Conservation (phyloP, 2,113 vertebrate genomes). For the Scopus umbretta region DNA sequence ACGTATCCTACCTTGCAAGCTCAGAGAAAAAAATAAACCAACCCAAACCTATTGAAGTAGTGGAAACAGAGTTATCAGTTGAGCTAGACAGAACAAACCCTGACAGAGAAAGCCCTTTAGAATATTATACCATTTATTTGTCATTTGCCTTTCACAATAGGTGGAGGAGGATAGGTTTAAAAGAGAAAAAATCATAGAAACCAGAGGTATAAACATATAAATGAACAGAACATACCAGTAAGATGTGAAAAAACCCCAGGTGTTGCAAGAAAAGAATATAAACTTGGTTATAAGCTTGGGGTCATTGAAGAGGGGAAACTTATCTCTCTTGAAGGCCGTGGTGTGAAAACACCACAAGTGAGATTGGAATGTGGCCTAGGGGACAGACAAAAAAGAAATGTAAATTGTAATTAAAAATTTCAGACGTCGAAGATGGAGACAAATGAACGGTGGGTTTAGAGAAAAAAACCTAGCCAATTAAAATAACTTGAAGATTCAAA, state of each 20-base stretch:
- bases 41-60: neutral
- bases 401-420: neutral
- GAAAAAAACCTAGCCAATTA: constrained; percentile 16
- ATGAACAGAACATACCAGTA: neutral
- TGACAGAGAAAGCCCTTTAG: neutral
- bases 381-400: neutral
- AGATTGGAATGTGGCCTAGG: neutral
- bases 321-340: neutral
- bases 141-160: neutral
- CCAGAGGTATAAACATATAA: neutral
- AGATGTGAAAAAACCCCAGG: neutral
- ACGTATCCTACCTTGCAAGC: neutral
- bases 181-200: neutral
- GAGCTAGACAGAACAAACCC: neutral
- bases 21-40: neutral
- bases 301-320: neutral
- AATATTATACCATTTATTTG: neutral
- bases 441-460: neutral
- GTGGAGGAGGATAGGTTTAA: neutral
- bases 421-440: neutral
- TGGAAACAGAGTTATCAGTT: neutral
- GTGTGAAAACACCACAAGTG: neutral
- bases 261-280: neutral
- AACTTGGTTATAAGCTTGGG: neutral
- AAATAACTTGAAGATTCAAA: constrained; percentile 23